Conservation (phyloP, 2,113 vertebrate genomes). For the Microcebus murinus region DNA sequence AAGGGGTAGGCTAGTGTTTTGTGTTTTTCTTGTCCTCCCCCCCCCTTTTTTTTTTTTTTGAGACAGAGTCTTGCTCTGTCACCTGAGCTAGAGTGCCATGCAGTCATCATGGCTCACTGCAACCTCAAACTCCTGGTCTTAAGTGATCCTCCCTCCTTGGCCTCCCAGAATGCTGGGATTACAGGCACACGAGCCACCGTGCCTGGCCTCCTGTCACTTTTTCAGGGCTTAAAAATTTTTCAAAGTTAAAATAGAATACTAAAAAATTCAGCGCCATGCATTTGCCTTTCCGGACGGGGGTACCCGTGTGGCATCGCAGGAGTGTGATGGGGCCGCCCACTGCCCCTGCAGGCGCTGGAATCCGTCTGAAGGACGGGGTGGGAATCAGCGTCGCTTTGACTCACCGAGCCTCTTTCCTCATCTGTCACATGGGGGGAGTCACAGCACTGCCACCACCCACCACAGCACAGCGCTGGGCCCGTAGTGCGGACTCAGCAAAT, state of each 20-base stretch:
- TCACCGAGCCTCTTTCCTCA: background rate
- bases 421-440: background rate
- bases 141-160: background rate
- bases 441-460: accelerated
- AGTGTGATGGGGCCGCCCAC: background rate
- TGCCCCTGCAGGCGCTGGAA: accelerated
- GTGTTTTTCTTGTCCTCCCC: background rate
- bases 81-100: background rate
- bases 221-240: too few relatives aligned
- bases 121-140: too few relatives aligned
- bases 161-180: background rate
- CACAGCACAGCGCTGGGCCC: accelerated
- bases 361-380: background rate
- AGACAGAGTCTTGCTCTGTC: background rate
- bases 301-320: accelerated
- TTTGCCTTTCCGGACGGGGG: background rate
- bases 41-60: background rate
- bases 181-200: background rate
- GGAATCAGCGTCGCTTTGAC: background rate
- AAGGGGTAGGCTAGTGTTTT: background rate
- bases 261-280: background rate
- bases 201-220: background rate
- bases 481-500: accelerated
- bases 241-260: background rate
- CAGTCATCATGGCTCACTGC: background rate